Evolutionary conservation across 1,140 invertebrate species (phyloP).

Genomic region (Tetramorium parvispinum): DNA sequence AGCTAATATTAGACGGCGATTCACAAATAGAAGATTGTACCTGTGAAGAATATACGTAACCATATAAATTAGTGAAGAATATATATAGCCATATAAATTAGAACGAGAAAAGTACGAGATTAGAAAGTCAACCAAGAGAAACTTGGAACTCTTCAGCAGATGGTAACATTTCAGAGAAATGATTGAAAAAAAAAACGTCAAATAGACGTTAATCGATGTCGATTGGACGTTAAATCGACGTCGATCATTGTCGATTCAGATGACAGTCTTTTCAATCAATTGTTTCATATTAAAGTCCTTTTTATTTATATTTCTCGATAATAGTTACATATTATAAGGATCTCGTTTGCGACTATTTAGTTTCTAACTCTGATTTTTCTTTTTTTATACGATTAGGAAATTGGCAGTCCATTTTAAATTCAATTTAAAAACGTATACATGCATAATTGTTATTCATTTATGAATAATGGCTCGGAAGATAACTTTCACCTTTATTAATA

Average conservation of each 20-base stretch:
- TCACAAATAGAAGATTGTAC: background rate
- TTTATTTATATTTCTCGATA: background rate
- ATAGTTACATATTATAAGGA: background rate
- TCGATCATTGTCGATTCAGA: too few relatives aligned
- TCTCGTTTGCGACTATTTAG: background rate
- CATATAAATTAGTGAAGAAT: slow-evolving; percentile 8
- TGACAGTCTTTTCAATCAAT: too few relatives aligned
- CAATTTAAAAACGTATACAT: background rate
- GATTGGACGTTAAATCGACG: too few relatives aligned
- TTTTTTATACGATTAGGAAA: background rate
- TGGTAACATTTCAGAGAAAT: too few relatives aligned
- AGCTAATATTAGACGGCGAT: background rate
- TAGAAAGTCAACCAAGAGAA: background rate
- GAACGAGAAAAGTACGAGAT: background rate
- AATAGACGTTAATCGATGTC: too few relatives aligned
- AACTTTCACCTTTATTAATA: background rate
- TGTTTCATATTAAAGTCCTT: background rate
- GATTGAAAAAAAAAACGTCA: too few relatives aligned
- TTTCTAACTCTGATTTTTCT: background rate
- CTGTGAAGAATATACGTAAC: background rate
- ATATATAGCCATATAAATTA: background rate
- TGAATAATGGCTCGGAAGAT: background rate
- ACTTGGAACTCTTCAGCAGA: background rate
- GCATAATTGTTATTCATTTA: background rate
- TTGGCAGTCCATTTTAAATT: background rate